Evolutionary conservation across 2,113 vertebrate genomes (phyloP), one percentile per base, ranked within the genome.

Genomic region (Nesogale talazaci): DNA sequence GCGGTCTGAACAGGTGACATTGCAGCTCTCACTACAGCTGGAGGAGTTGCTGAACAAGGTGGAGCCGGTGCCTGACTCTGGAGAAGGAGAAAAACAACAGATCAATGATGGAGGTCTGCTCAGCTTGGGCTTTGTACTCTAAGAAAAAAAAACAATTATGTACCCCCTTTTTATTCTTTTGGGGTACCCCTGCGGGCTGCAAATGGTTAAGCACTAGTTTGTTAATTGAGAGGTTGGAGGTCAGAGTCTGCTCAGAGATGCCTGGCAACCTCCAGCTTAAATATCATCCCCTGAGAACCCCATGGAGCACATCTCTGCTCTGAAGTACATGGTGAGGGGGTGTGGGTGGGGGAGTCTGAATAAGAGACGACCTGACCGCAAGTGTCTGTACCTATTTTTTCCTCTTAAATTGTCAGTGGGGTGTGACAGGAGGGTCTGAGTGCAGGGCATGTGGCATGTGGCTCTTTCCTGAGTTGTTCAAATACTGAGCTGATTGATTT

Each of bases 31-130:
- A 56, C 99, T 99, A 98, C 98, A 99, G 98, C 99, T 99, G 84
- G 99, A 99, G 0, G 99, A 99, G 20, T 98, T 98, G 97, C 99
- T 99, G 97, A 99, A 97, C 97, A 98, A 98, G 80, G 98, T 98
- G 15, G 99, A 99, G 80, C 98, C 99, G 40, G 98, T 98, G 95
- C 99, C 99, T 31, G 98, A 98, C 92, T 99, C 99, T 99, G 95
- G 52, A 57, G 95, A 94, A 95, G 34, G 6, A 23, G 59, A 67
- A 36, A 69, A 46, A 76, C 7, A 76, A 5, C 40, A 27, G 52
- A 61, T 46, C 23, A 83, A 40, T 85, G 29, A 56, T 17, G 38
- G 74, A 27, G 25, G 57, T 36, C 42, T 52, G 29, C 14, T 38
- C 20, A 10, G 67, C 46, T 74, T 34, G 22, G 57, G 25, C 25